Percentiles rank a stretch among this genome's conserved stretches.
Evolutionary conservation across 2,113 vertebrate genomes (phyloP).

Genomic region (Clarias batrachus): DNA sequence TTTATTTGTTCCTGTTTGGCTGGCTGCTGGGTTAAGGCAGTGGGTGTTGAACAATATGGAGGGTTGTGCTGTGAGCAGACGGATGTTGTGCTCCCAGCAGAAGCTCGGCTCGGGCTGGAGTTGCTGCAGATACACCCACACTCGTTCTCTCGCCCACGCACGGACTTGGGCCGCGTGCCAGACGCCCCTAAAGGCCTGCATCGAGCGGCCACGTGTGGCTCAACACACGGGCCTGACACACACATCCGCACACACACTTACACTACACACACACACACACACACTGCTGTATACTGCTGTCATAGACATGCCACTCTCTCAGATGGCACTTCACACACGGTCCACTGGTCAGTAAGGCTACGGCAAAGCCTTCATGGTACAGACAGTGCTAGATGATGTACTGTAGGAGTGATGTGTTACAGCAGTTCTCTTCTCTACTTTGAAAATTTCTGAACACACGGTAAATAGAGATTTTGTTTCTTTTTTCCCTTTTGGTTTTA

Average conservation of each 20-base stretch:
- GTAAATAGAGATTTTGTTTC: background rate
- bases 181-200: constrained; percentile 53
- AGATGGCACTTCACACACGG: constrained; percentile 9
- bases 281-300: constrained; percentile 18
- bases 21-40: constrained; percentile 68
- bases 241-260: background rate
- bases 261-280: background rate
- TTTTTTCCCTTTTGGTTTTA: background rate
- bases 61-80: constrained; percentile 68
- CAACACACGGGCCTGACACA: constrained; percentile 14
- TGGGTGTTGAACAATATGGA: constrained; percentile 76
- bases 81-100: constrained; percentile 55
- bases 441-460: background rate
- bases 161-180: constrained; percentile 64
- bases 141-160: constrained; percentile 65
- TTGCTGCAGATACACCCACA: constrained; percentile 72
- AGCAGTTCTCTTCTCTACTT: background rate
- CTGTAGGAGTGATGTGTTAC: constrained; percentile 6
- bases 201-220: constrained; percentile 49
- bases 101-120: constrained; percentile 54
- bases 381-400: background rate
- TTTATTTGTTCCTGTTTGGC: constrained; percentile 47
- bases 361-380: background rate
- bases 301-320: constrained; percentile 15
- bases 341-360: constrained; percentile 2